Conservation (phyloP, 2,888 invertebrate genomes). For the Torymus auratus region DNA sequence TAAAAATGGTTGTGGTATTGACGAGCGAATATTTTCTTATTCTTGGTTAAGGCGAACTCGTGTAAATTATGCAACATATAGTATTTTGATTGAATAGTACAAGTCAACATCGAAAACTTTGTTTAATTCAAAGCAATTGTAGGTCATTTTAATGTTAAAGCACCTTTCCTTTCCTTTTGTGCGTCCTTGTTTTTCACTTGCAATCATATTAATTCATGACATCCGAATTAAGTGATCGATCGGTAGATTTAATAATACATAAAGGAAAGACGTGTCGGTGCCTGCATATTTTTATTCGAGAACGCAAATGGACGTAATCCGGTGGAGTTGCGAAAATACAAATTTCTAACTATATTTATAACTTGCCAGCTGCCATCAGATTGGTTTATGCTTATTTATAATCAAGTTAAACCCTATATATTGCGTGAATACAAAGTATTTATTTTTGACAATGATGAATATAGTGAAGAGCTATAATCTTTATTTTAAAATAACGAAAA, state of each 20-base stretch:
- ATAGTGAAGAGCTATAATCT: conserved; percentile 38
- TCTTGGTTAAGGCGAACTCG: conserved; percentile 25
- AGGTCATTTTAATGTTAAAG: conserved; percentile 18
- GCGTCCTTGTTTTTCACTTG: conserved; percentile 17
- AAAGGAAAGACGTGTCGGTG: conserved; percentile 69
- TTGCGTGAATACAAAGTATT: conserved; percentile 56
- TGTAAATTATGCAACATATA: conserved; percentile 30
- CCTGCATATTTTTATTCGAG: conserved; percentile 68
- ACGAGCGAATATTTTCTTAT: conserved; percentile 51
- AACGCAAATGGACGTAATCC: conserved; percentile 35
- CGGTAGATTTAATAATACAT: conserved; percentile 31
- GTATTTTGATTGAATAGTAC: conserved; percentile 38
- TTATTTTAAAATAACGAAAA: conserved; percentile 49
- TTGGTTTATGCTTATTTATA: conserved; percentile 55
- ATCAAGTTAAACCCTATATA: conserved; percentile 47
- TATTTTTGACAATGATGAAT: conserved; percentile 56
- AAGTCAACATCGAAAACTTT: conserved; percentile 45
- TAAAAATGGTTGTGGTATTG: conserved; percentile 44
- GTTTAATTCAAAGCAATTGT: conserved; percentile 20
- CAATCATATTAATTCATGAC: conserved; percentile 30
- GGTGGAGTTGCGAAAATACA: conserved; percentile 36
- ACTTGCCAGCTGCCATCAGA: conserved; percentile 50
- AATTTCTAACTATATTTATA: conserved; percentile 55
- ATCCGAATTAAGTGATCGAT: conserved; percentile 48
- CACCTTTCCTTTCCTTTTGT: conserved; percentile 20